These are phyloP conservation scores for Magallana angulata DNA, from an alignment of 1,140 invertebrate species.

Conservation along the genomic window DNA sequence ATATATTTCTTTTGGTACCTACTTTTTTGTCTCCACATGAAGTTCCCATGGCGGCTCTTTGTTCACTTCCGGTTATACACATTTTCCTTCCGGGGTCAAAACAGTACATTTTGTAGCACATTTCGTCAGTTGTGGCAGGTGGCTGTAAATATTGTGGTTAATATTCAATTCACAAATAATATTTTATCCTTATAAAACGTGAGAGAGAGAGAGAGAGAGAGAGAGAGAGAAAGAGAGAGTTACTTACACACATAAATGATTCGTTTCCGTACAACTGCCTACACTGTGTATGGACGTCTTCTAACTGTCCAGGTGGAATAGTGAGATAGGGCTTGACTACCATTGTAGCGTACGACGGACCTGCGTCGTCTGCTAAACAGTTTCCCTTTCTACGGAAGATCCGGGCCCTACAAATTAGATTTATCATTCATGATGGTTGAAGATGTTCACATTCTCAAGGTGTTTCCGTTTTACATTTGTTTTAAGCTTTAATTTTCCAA, in stretches of 20 bases:
- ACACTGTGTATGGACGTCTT: slow-evolving; percentile 58
- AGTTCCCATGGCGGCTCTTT: slow-evolving; percentile 56
- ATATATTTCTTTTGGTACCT: not conserved
- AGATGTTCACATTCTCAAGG: not conserved
- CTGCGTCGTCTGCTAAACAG: slow-evolving; percentile 47
- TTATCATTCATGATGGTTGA: not conserved
- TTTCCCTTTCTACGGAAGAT: slow-evolving; percentile 48
- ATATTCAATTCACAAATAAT: not conserved
- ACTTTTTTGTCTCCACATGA: slow-evolving; percentile 60
- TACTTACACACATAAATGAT: slow-evolving; percentile 63
- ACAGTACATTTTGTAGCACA: slow-evolving; percentile 63
- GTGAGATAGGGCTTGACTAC: slow-evolving; percentile 48
- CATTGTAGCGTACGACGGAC: slow-evolving; percentile 37
- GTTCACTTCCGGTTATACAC: slow-evolving; percentile 58
- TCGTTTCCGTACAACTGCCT: slow-evolving; percentile 54
- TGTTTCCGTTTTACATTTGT: too few species aligned
- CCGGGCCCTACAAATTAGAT: not conserved
- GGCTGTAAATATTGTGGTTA: slow-evolving; percentile 40
- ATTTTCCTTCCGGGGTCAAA: slow-evolving; percentile 54
- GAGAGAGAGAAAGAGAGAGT: not conserved
- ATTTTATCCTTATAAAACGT: too few species aligned
- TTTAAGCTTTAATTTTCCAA: not conserved
- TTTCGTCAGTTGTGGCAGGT: slow-evolving; percentile 53
- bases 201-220: too few species aligned
- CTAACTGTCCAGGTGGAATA: slow-evolving; percentile 56